Base-by-base conservation (phyloP, 2,113 vertebrate genomes). In the Eurypyga helias region DNA sequence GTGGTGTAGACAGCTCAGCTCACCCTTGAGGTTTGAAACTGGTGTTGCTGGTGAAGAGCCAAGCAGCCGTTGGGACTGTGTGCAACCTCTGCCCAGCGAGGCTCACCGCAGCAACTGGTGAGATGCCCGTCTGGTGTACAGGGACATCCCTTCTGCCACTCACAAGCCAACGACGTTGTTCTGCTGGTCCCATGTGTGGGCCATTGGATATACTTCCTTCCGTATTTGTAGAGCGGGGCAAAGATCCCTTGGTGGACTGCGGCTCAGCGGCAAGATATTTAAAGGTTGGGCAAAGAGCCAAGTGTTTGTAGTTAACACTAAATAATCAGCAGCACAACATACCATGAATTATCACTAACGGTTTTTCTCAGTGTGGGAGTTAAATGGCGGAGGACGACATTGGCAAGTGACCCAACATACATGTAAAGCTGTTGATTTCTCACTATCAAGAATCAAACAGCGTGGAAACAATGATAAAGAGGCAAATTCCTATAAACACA, bases 1-100 rank as follows among this genome's bases (percentile, higher is more conserved):
- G 29, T 12, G 12, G 1, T 10, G 2, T 4, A 38, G 70, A 7
- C 12, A 86, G 58, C 23, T 43, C 52, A 21, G 64, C 34, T 78
- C 1, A 0, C 17, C 3, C 4, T 31, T 38, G 1, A 0, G 6
- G 2, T 60, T 33, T 34, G 34, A 29, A 36, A 21, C 0, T 31
- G 7, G 41, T 54, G 45, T 1, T 52, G 7, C 61, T 36, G 36
- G 24, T 60, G 25, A n/a, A 34, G 28, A 62, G 29, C 13, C 36
- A 62, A n/a, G 60, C 17, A 82, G 43, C 29, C 4, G 0, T 26
- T 4, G 5, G 49, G 34, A 24, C 24, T 34, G 9, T 0, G 4
- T 43, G 33, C 21, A 54, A 4, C 6, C n/a, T 36, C 41, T 88
- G 61, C 28, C 20, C 12, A 3, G 70, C 4, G 51, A 84, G 46